Evolutionary conservation across 1,140 invertebrate genomes (phyloP).

Genomic region (Lerema accius): DNA sequence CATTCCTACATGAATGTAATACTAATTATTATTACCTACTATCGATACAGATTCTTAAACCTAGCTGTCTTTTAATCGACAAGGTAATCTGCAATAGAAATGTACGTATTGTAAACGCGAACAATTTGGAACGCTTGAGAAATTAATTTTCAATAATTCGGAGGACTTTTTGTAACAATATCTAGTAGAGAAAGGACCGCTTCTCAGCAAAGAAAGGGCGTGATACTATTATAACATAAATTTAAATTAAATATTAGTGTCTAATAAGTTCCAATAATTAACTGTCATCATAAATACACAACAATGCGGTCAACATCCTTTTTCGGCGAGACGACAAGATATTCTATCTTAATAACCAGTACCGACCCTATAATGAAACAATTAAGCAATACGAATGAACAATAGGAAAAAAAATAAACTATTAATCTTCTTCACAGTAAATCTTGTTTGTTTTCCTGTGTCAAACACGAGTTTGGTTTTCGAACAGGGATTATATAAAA

Average conservation of each 20-base stretch:
- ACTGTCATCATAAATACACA: not conserved
- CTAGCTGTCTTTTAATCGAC: no score
- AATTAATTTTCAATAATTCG: no score
- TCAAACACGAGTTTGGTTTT: conserved; percentile 66
- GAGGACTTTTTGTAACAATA: no score
- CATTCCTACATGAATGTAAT: no score
- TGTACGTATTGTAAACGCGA: no score
- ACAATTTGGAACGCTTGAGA: no score
- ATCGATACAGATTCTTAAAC: no score
- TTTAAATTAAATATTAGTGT: not conserved
- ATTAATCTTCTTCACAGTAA: conserved; percentile 59
- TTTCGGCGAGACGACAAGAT: conserved; percentile 34
- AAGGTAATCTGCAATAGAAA: no score
- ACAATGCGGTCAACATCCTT: conserved; percentile 17
- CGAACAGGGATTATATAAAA: conserved; percentile 42
- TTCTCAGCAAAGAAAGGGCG: no score
- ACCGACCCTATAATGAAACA: conserved; percentile 62
- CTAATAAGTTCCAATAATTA: not conserved
- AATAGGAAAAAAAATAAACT: conserved; percentile 42
- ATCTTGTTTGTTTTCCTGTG: conserved; percentile 63
- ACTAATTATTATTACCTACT: no score
- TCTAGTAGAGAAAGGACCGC: no score
- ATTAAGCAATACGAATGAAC: conserved; percentile 61
- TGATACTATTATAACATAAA: no score
- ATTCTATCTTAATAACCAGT: conserved; percentile 55